Evolutionary conservation across 2,888 invertebrate genomes (phyloP), one percentile per base, ranked within the genome.

Genomic region (Drosophila atripex): DNA sequence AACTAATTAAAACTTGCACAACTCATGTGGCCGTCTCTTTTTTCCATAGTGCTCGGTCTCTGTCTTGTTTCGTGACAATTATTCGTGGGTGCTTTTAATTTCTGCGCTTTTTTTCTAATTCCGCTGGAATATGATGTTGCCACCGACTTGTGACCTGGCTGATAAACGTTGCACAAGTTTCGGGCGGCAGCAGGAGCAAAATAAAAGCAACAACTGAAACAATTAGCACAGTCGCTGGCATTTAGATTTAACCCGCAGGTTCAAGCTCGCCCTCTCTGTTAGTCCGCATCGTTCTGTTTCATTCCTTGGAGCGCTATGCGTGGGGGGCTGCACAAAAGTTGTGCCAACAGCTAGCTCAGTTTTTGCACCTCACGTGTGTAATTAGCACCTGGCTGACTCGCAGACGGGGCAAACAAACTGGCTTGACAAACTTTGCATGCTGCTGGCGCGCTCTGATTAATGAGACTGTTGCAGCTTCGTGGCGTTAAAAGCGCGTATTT

Each of bases 1-100:
- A 87, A 85, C 84, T 87, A 87, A 84, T 84, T 84, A 87, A 84
- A 84, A 84, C 70, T 84, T 84, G 59, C 73, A 74, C 72, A 82
- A 72, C 77, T 73, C 58, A 49, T 57, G 45, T 32, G 30, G 65
- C 61, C 39, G 23, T 39, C 55, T 32, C 47, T 23, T 23, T 45
- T 52, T 23, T 16, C 23, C 54, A 28, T 12, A 21, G 32, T 21
- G 32, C 54, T 46, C 45, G 25, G 41, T 21, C 39, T 55, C 53
- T 59, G 55, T 71, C 71, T 32, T 71, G 59, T 71, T 86, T 70
- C 74, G 53, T 65, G 80, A 70, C 78, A 86, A 75, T 86, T 84
- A 84, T 77, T 73, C 77, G 84, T 73, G 71, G 82, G 78, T 71
- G 71, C 69, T 65, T 53, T 65, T 64, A 23, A 64, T 52, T 52